Evolutionary conservation across 2,113 vertebrate genomes (phyloP).

Genomic region (Tichodroma muraria): DNA sequence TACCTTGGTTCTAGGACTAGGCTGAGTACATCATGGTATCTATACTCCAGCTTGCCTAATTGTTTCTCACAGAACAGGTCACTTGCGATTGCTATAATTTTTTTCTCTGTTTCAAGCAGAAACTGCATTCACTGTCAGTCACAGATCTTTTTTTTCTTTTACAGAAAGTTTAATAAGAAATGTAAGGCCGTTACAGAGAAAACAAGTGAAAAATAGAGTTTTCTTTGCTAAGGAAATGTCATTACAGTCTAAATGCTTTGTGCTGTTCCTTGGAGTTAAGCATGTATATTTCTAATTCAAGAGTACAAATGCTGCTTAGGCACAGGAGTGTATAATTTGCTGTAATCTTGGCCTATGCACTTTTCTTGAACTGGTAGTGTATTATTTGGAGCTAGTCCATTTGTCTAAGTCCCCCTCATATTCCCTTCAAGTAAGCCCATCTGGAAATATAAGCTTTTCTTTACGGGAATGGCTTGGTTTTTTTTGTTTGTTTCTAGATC

Average conservation of each 20-base stretch:
- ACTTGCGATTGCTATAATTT: background rate
- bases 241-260: background rate
- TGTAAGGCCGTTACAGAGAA: background rate
- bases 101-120: background rate
- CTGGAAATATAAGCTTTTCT: background rate
- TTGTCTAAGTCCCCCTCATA: background rate
- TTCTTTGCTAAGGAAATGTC: background rate
- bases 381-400: background rate
- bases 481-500: background rate
- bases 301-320: background rate
- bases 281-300: background rate
- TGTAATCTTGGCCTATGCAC: background rate
- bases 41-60: background rate
- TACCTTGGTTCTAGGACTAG: background rate
- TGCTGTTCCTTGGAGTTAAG: background rate
- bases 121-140: background rate
- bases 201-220: background rate
- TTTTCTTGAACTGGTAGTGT: slow-evolving; percentile 14
- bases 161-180: background rate
- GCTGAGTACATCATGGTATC: background rate
- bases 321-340: background rate
- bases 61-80: background rate
- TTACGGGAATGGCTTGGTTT: background rate
- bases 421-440: background rate
- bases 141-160: background rate